Evolutionary conservation across 1,140 invertebrate species (phyloP).

Genomic region (Acromyrmex heyeri): DNA sequence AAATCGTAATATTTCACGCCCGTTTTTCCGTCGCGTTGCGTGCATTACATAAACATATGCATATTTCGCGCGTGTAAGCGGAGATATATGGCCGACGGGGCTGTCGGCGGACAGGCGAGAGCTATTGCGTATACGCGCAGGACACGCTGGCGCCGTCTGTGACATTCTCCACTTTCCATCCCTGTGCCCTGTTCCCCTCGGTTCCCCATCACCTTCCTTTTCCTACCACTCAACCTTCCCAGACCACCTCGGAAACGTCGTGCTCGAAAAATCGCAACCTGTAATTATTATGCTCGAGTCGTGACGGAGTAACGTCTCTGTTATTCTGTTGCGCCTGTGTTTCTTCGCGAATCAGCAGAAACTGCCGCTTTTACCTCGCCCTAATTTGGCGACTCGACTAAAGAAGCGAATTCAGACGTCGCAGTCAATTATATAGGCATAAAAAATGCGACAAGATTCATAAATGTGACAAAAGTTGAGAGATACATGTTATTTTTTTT

Average conservation of each 20-base stretch:
- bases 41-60: slow-evolving; percentile 36
- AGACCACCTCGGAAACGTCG: slow-evolving; percentile 37
- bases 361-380: slow-evolving; percentile 17
- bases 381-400: slow-evolving; percentile 26
- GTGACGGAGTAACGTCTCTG: slow-evolving; percentile 17
- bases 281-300: slow-evolving; percentile 31
- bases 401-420: neutral
- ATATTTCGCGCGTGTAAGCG: neutral
- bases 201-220: slow-evolving; percentile 15
- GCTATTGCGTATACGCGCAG: slow-evolving; percentile 66
- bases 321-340: neutral
- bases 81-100: slow-evolving; percentile 14
- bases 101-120: slow-evolving; percentile 56
- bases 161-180: slow-evolving; percentile 66
- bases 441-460: neutral
- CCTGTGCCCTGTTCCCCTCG: neutral
- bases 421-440: neutral
- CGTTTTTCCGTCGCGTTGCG: slow-evolving; percentile 20
- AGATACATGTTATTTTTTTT: neutral
- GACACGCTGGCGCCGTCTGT: slow-evolving; percentile 71
- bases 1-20: slow-evolving; percentile 40
- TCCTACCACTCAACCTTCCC: slow-evolving; percentile 5
- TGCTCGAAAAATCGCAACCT: slow-evolving; percentile 38
- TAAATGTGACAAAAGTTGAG: neutral
- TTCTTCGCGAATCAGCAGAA: neutral